Base-by-base conservation (phyloP, 2,888 invertebrate species). In the Leptinotarsa juncta region DNA sequence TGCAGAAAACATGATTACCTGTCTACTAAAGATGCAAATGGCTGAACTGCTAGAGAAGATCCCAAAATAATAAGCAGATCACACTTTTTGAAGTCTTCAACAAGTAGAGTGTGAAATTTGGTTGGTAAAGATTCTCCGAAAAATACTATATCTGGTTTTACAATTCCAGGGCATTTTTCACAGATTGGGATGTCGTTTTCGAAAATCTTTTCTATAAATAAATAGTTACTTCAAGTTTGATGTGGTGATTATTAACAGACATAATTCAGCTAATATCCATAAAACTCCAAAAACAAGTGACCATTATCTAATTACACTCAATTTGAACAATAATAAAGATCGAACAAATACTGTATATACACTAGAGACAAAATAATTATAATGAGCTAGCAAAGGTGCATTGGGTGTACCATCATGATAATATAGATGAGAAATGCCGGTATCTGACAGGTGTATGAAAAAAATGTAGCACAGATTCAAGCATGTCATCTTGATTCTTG, bases 111-210 rank as follows among this genome's bases (percentile, higher is more conserved):
- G 81, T 94, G 93, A 86, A 97, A 98, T 79, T 93, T 90, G 0
- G 90, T 89, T 0, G 98, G 97, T 18, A 98, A 90, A 85, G 92
- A 91, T 89, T 98, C 98, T 0, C 98, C 98, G 87, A 98, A 99
- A 89, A 99, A 97, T 16, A 98, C 94, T 81, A 99, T 96, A 84
- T 98, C 97, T 12, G 98, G 98, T 87, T 98, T 98, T 0, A 98
- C 95, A 5, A 97, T 89, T 0, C 94, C 94, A 0, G 92, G 90
- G 65, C 90, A 88, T 53, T 90, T 88, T 2, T 91, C 91, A 85
- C 97, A 98, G 62, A 91, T 92, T 16, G 97, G 97, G 74, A 97
- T 90, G 77, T 90, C 89, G 83, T 94, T 94, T 1, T 91, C 88
- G 79, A 95, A 91, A 75, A 95, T 94, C 85, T 92, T 90, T 72